phyloP scores from a whole-genome alignment of 2,113 vertebrate species.

The Ceratotherium simum region DNA sequence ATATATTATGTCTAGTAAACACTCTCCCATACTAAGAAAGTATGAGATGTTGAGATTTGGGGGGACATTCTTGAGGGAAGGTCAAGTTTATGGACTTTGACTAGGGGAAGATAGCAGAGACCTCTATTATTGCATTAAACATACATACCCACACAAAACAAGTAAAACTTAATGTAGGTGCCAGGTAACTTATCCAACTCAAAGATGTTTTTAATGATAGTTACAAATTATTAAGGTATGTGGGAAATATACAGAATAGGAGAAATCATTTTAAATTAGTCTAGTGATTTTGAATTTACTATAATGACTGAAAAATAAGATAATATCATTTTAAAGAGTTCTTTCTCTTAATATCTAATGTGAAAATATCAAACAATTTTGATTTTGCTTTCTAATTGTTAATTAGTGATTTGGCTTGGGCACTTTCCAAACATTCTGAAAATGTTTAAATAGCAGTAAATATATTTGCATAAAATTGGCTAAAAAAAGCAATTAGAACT shows the following conservation, averaged over 20 bases:
- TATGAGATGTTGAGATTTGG: slow-evolving; percentile 1
- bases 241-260: background rate
- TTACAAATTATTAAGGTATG: slow-evolving; percentile 79
- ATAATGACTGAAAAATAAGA: slow-evolving; percentile 53
- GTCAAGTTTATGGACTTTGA: slow-evolving; percentile 51
- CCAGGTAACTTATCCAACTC: slow-evolving; percentile 60
- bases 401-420: slow-evolving; percentile 78
- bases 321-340: slow-evolving; percentile 70
- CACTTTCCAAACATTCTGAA: slow-evolving; percentile 83
- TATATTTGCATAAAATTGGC: slow-evolving; percentile 88
- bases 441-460: slow-evolving; percentile 86
- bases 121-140: background rate
- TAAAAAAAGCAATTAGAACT: slow-evolving; percentile 89
- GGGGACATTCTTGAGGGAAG: slow-evolving; percentile 8
- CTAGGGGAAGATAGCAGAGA: background rate
- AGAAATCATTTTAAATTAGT: slow-evolving; percentile 78
- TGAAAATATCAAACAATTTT: slow-evolving; percentile 81
- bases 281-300: slow-evolving; percentile 78
- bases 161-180: slow-evolving; percentile 22
- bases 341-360: slow-evolving; percentile 72
- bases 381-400: slow-evolving; percentile 81
- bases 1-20: background rate
- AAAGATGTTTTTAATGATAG: slow-evolving; percentile 74
- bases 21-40: background rate
- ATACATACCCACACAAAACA: background rate